phyloP scores from a whole-genome alignment of 1,140 invertebrate genomes.

The Monochamus saltuarius region DNA sequence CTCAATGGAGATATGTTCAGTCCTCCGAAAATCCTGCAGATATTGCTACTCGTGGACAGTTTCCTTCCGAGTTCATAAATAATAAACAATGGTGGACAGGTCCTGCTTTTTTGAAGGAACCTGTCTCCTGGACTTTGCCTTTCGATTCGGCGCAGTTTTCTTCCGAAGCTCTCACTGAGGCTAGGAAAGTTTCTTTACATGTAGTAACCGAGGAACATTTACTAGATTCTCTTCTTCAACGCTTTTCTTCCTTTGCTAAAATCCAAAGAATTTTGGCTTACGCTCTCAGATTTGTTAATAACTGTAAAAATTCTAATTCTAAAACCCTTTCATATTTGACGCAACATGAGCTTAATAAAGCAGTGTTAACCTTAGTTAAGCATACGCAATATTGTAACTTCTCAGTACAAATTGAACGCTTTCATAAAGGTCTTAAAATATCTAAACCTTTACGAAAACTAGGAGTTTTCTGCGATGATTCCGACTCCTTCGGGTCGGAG shows the following conservation, averaged over 20 bases:
- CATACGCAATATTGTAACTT: not conserved
- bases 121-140: not conserved
- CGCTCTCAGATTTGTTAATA: not conserved
- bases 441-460: slow-evolving; percentile 9
- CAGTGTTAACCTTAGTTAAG: slow-evolving; percentile 2
- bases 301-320: not conserved
- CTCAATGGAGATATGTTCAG: too few species aligned
- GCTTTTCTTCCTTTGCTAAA: not conserved
- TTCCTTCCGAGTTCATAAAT: not conserved
- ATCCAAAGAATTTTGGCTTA: not conserved
- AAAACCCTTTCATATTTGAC: not conserved
- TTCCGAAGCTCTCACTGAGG: not conserved
- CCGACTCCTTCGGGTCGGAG: slow-evolving; percentile 7
- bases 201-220: not conserved
- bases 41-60: too few species aligned
- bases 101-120: not conserved
- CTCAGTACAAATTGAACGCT: not conserved
- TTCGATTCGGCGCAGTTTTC: not conserved
- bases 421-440: not conserved
- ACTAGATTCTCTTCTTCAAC: not conserved
- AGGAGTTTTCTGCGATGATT: slow-evolving; percentile 1
- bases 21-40: too few species aligned
- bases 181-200: not conserved
- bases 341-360: not conserved
- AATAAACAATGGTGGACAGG: not conserved